phyloP scores from a whole-genome alignment of 2,888 invertebrate genomes.

The Brachynemurus nebulosus region DNA sequence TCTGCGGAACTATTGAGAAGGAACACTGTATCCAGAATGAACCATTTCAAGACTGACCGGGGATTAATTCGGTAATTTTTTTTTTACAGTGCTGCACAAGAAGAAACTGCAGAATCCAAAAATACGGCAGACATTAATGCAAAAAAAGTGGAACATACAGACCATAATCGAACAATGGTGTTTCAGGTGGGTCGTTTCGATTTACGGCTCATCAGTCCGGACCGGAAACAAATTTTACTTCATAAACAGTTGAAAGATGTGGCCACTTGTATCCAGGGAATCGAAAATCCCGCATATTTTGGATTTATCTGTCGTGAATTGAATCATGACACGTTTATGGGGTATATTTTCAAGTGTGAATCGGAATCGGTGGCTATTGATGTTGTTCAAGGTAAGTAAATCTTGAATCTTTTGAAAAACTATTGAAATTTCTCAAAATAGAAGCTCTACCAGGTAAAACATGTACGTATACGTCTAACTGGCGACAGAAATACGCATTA shows the following conservation, averaged over 20 bases:
- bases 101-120: conserved; percentile 5
- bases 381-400: conserved; percentile 50
- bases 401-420: background rate
- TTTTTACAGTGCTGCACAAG: conserved; percentile 19
- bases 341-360: conserved; percentile 83
- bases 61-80: no score
- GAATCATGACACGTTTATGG: conserved; percentile 50
- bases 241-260: conserved; percentile 82
- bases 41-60: no score
- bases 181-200: conserved; percentile 81
- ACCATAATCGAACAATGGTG: conserved; percentile 87
- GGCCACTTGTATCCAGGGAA: conserved; percentile 75
- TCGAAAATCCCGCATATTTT: conserved; percentile 72
- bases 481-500: no score
- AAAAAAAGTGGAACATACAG: conserved; percentile 24
- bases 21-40: no score
- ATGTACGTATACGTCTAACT: no score
- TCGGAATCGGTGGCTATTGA: conserved; percentile 69
- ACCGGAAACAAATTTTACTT: conserved; percentile 77
- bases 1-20: no score
- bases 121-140: conserved; percentile 1
- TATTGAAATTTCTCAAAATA: background rate
- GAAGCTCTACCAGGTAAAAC: no score
- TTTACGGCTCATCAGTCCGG: conserved; percentile 81
- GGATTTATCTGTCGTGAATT: conserved; percentile 86